A percentile compares a stretch with the other conserved stretches of the same genome.
These are phyloP conservation scores for Psettodes erumei DNA, from an alignment of 2,113 vertebrate species.

Conservation along the genomic window DNA sequence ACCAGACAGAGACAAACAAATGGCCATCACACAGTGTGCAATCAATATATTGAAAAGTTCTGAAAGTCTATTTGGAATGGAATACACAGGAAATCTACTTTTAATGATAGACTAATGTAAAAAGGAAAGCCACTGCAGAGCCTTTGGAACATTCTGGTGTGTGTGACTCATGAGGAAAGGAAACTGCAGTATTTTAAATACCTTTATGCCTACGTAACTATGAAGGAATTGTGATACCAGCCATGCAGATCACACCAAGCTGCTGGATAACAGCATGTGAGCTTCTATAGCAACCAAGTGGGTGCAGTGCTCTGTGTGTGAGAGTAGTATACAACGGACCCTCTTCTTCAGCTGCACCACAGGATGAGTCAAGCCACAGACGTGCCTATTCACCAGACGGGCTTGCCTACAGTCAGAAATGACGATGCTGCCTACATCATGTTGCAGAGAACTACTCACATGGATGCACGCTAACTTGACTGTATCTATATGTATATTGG, in stretches of 20 bases:
- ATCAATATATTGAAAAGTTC: neutral
- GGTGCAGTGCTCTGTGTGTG: neutral
- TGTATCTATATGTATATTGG: neutral
- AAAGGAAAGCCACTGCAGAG: constrained; percentile 1
- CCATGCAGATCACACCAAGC: too few relatives aligned
- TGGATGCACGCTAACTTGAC: too few relatives aligned
- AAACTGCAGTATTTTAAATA: too few relatives aligned
- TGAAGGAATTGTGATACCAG: too few relatives aligned
- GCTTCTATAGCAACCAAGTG: too few relatives aligned
- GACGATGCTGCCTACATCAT: neutral
- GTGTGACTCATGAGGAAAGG: neutral
- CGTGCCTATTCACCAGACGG: constrained; percentile 30
- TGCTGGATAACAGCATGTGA: too few relatives aligned
- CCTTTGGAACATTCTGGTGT: neutral
- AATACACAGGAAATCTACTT: neutral
- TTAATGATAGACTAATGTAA: neutral
- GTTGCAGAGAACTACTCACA: neutral
- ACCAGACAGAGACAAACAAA: neutral
- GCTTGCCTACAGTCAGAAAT: constrained; percentile 35
- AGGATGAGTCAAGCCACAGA: constrained; percentile 59
- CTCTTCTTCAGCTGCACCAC: constrained; percentile 5
- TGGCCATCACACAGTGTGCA: neutral
- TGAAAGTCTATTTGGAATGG: neutral
- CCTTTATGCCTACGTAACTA: too few relatives aligned
- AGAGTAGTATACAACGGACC: neutral